Conservation (phyloP, 2,113 vertebrate genomes). For the Cranoglanis bouderius region DNA sequence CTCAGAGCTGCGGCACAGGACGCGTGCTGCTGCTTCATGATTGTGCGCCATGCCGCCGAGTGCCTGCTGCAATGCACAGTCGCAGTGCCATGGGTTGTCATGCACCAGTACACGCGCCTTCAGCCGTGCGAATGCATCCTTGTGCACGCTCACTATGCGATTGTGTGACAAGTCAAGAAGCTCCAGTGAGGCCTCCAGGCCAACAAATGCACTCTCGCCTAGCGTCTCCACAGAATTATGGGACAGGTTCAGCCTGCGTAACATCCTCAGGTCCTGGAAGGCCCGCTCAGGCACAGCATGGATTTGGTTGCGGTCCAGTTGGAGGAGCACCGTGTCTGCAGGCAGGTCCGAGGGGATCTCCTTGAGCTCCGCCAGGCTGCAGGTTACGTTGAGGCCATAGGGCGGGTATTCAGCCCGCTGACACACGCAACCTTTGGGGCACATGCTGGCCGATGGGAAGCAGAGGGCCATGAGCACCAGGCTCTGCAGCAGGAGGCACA, state of each 20-base stretch:
- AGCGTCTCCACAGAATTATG: conserved; percentile 94
- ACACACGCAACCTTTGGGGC: conserved; percentile 94
- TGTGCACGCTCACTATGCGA: conserved; percentile 92
- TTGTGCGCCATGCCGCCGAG: conserved; percentile 93
- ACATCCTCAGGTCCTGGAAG: conserved; percentile 89
- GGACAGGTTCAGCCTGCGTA: conserved; percentile 95
- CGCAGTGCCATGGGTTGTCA: conserved; percentile 98
- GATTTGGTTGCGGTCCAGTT: conserved; percentile 97
- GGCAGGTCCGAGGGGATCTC: conserved; percentile 95
- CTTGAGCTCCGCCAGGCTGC: conserved; percentile 94
- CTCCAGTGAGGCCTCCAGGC: conserved; percentile 90
- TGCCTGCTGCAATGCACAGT: conserved; percentile 95
- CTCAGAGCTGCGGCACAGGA: conserved; percentile 93
- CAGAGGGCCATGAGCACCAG: conserved; percentile 98
- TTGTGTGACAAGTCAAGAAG: conserved; percentile 96
- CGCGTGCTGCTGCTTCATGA: conserved; percentile 86
- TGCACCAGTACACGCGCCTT: conserved; percentile 91
- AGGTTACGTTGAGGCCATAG: conserved; percentile 89
- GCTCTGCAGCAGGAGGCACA: conserved; percentile 97
- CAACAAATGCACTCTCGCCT: conserved; percentile 91
- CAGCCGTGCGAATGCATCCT: conserved; percentile 90
- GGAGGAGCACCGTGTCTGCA: conserved; percentile 86
- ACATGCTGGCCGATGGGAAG: conserved; percentile 98
- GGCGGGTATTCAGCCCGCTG: conserved; percentile 79
- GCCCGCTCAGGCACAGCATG: conserved; percentile 90